A percentile compares a stretch with the other conserved stretches of the same genome.
Conservation (phyloP, 2,888 invertebrate species). For the Ypsolopha sequella region DNA sequence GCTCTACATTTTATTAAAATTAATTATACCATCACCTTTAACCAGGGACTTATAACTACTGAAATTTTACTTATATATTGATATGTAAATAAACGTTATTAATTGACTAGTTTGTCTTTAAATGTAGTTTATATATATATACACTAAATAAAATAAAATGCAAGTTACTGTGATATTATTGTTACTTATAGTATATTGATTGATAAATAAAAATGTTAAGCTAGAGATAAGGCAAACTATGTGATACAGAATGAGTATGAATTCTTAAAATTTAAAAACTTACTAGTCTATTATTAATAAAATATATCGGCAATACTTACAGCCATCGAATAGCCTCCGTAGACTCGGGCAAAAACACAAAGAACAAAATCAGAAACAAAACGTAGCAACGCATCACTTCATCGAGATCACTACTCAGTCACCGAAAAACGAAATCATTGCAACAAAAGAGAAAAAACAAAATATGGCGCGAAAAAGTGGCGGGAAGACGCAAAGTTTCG, state of each 20-base stretch:
- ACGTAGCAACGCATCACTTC: slow-evolving; percentile 54
- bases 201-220: too few relatives aligned
- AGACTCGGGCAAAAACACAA: slow-evolving; percentile 58
- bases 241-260: too few relatives aligned
- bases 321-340: slow-evolving; percentile 62
- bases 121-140: too few relatives aligned
- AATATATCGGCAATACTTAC: slow-evolving; percentile 46
- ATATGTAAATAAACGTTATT: too few relatives aligned
- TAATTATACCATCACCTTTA: too few relatives aligned
- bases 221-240: too few relatives aligned
- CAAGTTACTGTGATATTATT: not conserved
- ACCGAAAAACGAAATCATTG: slow-evolving; percentile 10
- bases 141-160: too few relatives aligned
- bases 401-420: slow-evolving; percentile 7
- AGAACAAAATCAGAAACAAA: slow-evolving; percentile 50
- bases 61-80: too few relatives aligned
- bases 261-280: too few relatives aligned
- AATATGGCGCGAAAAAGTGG: slow-evolving; percentile 36
- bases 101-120: too few relatives aligned
- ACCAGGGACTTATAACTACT: too few relatives aligned
- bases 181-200: not conserved
- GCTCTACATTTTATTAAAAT: too few relatives aligned
- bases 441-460: slow-evolving; percentile 13
- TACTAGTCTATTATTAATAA: not conserved
- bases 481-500: slow-evolving; percentile 34